Conservation (phyloP, 2,113 vertebrate genomes). For the Chionomys nivalis region DNA sequence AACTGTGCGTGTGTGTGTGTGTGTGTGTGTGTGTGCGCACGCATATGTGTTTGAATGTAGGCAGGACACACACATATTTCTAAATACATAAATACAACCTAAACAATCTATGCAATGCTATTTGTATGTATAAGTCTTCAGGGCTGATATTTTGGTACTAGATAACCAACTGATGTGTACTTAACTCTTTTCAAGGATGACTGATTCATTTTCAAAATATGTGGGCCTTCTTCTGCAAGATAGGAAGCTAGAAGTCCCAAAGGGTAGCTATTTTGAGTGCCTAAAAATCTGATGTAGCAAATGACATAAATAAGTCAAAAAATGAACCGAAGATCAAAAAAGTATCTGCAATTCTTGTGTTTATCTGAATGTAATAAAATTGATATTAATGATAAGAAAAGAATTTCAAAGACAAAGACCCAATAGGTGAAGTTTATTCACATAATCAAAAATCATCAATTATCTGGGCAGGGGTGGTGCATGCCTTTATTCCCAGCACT, state of each 20-base stretch:
- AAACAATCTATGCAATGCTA: not conserved
- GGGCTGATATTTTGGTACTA: not conserved
- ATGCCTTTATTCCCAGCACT: too few relatives aligned
- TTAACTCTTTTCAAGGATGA: not conserved
- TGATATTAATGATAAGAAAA: not conserved
- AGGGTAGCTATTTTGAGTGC: not conserved
- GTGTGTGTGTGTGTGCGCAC: not conserved
- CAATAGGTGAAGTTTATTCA: not conserved
- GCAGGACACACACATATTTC: not conserved
- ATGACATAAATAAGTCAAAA: not conserved
- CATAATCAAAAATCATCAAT: not conserved
- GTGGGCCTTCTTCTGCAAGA: not conserved
- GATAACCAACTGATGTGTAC: not conserved
- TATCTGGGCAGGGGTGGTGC: too few relatives aligned
- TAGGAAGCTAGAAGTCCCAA: not conserved
- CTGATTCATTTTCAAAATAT: not conserved
- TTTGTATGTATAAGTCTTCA: not conserved
- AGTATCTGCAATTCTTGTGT: not conserved
- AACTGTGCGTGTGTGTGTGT: not conserved
- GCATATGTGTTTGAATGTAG: too few relatives aligned
- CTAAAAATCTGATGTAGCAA: not conserved
- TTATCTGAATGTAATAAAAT: not conserved
- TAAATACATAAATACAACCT: not conserved
- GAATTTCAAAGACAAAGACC: not conserved
- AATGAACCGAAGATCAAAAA: not conserved